Percentiles rank a stretch among this genome's conserved stretches.
phyloP scores from a whole-genome alignment of 2,888 invertebrate species.

The Sepiola atlantica region DNA sequence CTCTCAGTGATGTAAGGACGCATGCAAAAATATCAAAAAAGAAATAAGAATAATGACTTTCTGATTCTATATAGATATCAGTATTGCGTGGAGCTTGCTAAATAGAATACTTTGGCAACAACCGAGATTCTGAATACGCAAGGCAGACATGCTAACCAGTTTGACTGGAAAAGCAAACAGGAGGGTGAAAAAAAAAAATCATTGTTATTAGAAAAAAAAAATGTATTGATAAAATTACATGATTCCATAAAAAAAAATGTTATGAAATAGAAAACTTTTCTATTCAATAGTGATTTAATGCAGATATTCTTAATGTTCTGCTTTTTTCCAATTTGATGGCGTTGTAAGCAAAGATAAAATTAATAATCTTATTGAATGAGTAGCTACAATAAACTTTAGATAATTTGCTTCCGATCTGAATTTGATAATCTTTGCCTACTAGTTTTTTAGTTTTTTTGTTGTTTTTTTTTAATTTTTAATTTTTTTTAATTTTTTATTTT shows the following conservation, averaged over 20 bases:
- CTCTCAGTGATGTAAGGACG: no score
- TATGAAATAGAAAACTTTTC: neutral
- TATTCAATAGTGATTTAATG: neutral
- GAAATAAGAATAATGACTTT: neutral
- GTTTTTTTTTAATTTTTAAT: no score
- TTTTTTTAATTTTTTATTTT: no score
- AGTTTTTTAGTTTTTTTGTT: no score
- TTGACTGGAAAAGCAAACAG: neutral
- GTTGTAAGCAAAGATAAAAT: no score
- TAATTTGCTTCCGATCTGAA: no score
- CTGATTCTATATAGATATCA: neutral
- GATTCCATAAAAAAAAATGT: neutral
- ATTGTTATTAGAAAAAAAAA: neutral
- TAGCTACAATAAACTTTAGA: no score
- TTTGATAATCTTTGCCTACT: no score
- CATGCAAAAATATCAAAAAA: neutral
- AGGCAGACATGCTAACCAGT: neutral
- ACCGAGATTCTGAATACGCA: neutral
- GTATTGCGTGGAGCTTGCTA: neutral
- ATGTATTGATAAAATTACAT: neutral
- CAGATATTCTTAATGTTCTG: no score
- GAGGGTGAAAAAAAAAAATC: no score
- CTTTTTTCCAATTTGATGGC: no score
- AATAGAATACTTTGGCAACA: neutral
- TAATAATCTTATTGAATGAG: no score